Conservation (phyloP, 2,113 vertebrate genomes). For the Notothenia rossii region DNA sequence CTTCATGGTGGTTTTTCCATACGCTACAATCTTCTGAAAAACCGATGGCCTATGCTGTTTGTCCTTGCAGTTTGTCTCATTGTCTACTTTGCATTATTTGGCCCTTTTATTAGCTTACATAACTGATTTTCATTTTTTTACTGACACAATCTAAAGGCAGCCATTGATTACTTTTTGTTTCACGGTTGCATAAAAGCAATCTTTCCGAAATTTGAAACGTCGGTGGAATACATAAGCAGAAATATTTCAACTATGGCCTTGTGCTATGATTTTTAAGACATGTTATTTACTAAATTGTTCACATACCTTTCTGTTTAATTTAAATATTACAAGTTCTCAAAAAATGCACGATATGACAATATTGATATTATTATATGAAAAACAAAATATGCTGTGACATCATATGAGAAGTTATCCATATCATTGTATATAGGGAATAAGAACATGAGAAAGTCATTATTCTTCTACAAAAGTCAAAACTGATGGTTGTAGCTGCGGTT, state of each 20-base stretch:
- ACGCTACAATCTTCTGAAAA: not conserved
- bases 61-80: too few species aligned
- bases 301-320: not conserved
- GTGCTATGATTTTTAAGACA: not conserved
- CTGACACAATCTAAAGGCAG: not conserved
- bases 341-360: not conserved
- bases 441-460: too few species aligned
- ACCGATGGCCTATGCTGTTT: not conserved
- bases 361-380: not conserved
- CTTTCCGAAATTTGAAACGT: not conserved
- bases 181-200: not conserved
- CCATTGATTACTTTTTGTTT: not conserved
- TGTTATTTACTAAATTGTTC: not conserved
- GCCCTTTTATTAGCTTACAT: not conserved
- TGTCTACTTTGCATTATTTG: not conserved
- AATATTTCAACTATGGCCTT: not conserved
- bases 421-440: too few species aligned
- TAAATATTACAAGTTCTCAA: not conserved
- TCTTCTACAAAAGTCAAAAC: not conserved
- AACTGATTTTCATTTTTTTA: not conserved
- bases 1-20: conserved; percentile 15
- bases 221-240: not conserved
- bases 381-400: not conserved
- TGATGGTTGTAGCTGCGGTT: conserved; percentile 45
- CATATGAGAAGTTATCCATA: not conserved